Evolutionary conservation across 2,888 invertebrate genomes (phyloP).

Genomic region (Hyposoter dolosus): DNA sequence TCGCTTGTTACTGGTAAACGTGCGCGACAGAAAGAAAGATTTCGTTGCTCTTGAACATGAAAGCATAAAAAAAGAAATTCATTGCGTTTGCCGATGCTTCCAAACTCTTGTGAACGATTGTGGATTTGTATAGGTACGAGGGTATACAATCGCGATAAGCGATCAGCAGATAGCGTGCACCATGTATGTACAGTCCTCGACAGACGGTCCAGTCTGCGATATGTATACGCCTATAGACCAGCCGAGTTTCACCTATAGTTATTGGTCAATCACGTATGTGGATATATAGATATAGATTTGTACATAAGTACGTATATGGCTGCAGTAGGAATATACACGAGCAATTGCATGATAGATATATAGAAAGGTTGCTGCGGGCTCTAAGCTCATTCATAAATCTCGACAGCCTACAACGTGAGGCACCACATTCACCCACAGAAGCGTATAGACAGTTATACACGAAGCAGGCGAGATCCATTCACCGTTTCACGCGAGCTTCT

Average conservation of each 20-base stretch:
- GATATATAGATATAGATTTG: background rate
- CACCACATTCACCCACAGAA: background rate
- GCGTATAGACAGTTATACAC: conserved; percentile 7
- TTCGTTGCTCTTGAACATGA: background rate
- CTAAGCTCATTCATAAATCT: conserved; percentile 79
- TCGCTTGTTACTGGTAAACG: background rate
- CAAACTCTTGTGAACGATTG: background rate
- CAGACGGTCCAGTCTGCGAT: conserved; percentile 24
- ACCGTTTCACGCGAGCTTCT: conserved; percentile 58
- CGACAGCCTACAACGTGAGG: conserved; percentile 58
- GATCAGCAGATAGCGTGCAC: conserved; percentile 35
- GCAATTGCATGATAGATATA: conserved; percentile 40
- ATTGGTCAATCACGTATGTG: conserved; percentile 13
- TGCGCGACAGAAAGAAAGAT: background rate
- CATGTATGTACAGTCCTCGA: conserved; percentile 34
- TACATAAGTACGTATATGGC: background rate
- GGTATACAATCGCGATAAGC: conserved; percentile 39
- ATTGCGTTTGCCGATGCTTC: background rate
- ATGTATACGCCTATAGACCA: conserved; percentile 46
- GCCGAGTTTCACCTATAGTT: conserved; percentile 15
- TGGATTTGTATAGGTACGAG: background rate
- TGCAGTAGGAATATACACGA: conserved; percentile 24
- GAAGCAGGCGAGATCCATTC: conserved; percentile 62
- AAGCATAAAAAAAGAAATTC: background rate
- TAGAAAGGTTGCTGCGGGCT: conserved; percentile 66